Evolutionary conservation across 2,888 invertebrate species (phyloP), one percentile per base, ranked within the genome.

Genomic region (Cyclophora punctaria): DNA sequence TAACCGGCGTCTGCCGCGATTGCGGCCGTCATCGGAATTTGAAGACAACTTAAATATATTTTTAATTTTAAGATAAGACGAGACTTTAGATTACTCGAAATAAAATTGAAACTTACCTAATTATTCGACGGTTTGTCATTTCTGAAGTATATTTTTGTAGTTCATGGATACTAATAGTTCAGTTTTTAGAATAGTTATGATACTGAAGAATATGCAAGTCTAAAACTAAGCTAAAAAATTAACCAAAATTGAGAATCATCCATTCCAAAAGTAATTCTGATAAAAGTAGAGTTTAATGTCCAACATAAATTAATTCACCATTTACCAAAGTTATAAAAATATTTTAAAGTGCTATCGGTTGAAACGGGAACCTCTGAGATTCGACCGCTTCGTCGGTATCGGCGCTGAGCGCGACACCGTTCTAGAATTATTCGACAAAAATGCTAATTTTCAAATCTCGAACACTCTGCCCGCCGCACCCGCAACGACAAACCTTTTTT

Each of bases 391-490:
- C 70, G 71, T 67, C 75, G 76, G 83, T 88, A 86, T 86, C 87
- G 78, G 76, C 71, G 78, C 77, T 78, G 79, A 77, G 79, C 74
- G 83, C 83, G 85, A 85, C 85, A 85, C 79, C 75, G 74, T 73
- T 60, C 72, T 78, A 86, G 86, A 88, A 80, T 88, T 88, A 88
- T 87, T 80, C 83, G 85, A 81, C 86, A 85, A 88, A 88, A 86
- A 88, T 88, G 87, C 86, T 84, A 88, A 88, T 88, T 86, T 79
- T 79, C 83, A 85, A 85, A 87, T 87, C 85, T 87, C 83, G 74
- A 78, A 77, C 81, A 75, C 75, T 74, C 71, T 64, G 73, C 74
- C 77, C 73, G 75, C 75, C 72, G 67, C 75, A 78, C 75, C 73
- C 84, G 78, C 37, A 78, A 81, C 84, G 78, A 75, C 77, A 55